Evolutionary conservation across 2,888 invertebrate genomes (phyloP), one percentile per base, ranked within the genome.

Genomic region (Brachynemurus nebulosus): DNA sequence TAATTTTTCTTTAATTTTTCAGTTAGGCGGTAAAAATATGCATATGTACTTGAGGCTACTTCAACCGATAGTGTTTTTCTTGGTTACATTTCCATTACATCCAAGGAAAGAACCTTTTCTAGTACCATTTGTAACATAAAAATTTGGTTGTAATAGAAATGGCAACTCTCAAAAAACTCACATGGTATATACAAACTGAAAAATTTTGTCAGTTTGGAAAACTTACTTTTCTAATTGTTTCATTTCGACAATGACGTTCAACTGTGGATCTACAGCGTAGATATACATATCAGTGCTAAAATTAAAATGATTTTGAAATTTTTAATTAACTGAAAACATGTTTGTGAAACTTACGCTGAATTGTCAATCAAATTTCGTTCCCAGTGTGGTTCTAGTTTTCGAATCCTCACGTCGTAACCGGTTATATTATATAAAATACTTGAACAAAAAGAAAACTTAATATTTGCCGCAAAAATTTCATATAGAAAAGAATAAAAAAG

Each of bases 221-320:
- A 65, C 72, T 74, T 69, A 86, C 86, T 74, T 78, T 61, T 84
- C 82, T 21, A 86, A 61, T 4, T 78, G 72, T 46, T 83, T 82
- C 74, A 83, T 84, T 57, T 86, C 85, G 37, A 89, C 76, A 45
- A 90, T 78, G 1, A 82, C 74, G 57, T 89, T 89, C 4, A 84
- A 76, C 51, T 79, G 68, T 1, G 83, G 84, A 65, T 89, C 86
- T 16, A 90, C 80, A 2, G 84, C 89, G 57, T 89, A 90, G 46
- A 90, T 70, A 55, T 85, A 88, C 66, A 89, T 74, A 55, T 89
- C 86, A 18, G 89, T 89, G 41, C 88, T 86, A 67, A 50, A 72
- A 39, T 37, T 39, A 40, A 35, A 33, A 36, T 16, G 12, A 20
- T 36, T 30, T 37, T 34, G 40, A 21, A 40, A 33, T 38, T 39